phyloP scores from a whole-genome alignment of 2,797 vertebrate genomes.

The Hipposideros larvatus region DNA sequence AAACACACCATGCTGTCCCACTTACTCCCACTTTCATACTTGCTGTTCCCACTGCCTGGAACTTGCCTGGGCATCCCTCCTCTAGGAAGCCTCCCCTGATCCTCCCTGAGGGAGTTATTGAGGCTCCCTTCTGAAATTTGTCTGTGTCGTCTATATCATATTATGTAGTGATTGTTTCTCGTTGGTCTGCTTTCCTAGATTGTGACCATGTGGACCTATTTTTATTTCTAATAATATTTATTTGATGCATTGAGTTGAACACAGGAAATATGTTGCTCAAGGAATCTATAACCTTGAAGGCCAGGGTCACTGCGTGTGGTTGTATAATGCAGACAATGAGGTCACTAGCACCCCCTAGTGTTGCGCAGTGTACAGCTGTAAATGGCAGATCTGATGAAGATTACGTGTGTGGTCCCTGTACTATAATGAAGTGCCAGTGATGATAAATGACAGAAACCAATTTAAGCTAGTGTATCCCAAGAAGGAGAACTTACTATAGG shows the following conservation, averaged over 20 bases:
- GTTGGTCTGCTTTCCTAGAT: not conserved
- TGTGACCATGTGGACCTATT: not conserved
- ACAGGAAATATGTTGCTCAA: not conserved
- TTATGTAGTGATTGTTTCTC: not conserved
- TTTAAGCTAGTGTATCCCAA: not conserved
- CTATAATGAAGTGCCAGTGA: not conserved
- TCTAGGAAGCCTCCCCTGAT: not conserved
- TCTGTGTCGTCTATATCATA: not conserved
- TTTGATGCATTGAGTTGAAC: not conserved
- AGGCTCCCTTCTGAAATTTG: not conserved
- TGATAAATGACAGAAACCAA: not conserved
- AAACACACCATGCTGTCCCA: not conserved
- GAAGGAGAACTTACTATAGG: not conserved
- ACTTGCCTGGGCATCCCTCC: not conserved
- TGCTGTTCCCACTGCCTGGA: not conserved
- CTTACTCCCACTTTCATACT: not conserved
- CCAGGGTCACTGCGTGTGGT: not conserved
- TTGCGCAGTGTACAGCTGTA: not conserved
- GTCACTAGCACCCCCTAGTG: not conserved
- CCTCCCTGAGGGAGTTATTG: not conserved
- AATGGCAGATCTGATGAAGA: not conserved
- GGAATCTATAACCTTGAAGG: not conserved
- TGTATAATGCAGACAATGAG: not conserved
- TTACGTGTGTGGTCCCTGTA: not conserved
- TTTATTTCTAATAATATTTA: conserved; percentile 9